These are phyloP conservation scores for Indri indri DNA, from an alignment of 2,113 vertebrate genomes.

Conservation along the genomic window DNA sequence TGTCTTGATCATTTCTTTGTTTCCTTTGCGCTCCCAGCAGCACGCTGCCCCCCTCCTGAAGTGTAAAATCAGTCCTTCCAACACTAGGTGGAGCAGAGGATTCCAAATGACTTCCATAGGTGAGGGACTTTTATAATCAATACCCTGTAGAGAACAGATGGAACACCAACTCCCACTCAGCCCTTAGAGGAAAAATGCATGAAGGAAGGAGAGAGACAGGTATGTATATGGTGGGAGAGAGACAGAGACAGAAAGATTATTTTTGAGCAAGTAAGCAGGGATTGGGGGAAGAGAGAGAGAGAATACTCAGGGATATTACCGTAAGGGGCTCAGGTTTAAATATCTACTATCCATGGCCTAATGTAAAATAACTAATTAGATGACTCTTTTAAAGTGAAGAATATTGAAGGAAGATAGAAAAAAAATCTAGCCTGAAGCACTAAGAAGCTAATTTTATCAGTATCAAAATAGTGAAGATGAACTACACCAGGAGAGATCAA, in stretches of 20 bases:
- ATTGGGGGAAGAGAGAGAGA: too few relatives aligned
- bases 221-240: too few relatives aligned
- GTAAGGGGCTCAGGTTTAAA: background rate
- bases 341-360: background rate
- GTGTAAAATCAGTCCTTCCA: background rate
- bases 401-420: background rate
- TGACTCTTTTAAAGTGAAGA: background rate
- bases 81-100: background rate
- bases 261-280: background rate
- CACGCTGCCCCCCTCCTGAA: background rate
- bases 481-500: background rate
- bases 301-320: background rate
- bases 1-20: background rate
- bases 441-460: background rate
- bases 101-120: background rate
- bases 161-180: background rate
- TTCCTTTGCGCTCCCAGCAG: background rate
- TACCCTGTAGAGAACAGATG: slow-evolving; percentile 9
- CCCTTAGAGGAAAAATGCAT: background rate
- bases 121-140: background rate
- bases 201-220: background rate
- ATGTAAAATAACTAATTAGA: background rate
- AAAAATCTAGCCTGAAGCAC: background rate
- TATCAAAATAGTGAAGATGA: background rate
- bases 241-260: background rate